Percentiles rank a stretch among this genome's conserved stretches.
phyloP scores from a whole-genome alignment of 2,888 invertebrate species.

The Sturmia bella region DNA sequence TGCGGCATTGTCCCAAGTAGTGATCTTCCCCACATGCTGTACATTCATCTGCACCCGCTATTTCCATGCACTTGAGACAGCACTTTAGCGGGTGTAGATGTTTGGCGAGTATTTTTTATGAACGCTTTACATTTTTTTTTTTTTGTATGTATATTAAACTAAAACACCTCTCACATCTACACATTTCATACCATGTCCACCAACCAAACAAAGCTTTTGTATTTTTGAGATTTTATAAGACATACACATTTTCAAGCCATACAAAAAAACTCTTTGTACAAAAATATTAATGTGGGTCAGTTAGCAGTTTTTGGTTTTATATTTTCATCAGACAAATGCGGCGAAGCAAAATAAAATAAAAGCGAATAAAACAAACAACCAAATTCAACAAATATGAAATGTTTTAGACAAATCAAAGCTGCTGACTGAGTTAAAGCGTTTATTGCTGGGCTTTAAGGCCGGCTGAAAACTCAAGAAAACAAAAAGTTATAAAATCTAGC shows the following conservation, averaged over 20 bases:
- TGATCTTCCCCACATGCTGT: too few species aligned
- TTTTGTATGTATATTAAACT: too few species aligned
- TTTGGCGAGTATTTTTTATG: too few species aligned
- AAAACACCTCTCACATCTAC: too few species aligned
- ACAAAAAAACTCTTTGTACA: slow-evolving; percentile 1
- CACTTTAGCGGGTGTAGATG: too few species aligned
- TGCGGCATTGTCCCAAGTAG: too few species aligned
- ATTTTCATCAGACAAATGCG: neutral
- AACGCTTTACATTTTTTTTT: too few species aligned
- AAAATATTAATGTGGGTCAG: slow-evolving; percentile 66
- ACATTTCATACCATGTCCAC: neutral
- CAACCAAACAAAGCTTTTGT: neutral
- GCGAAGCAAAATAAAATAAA: slow-evolving; percentile 15
- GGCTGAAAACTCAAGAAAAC: slow-evolving; percentile 4
- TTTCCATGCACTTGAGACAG: too few species aligned
- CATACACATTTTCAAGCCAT: slow-evolving; percentile 18
- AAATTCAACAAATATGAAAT: slow-evolving; percentile 10
- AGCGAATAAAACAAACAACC: slow-evolving; percentile 1
- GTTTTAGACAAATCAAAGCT: slow-evolving; percentile 42
- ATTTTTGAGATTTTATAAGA: slow-evolving; percentile 7
- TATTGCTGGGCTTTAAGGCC: slow-evolving; percentile 33
- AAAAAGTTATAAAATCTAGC: slow-evolving; percentile 18
- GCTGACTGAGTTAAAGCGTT: slow-evolving; percentile 27
- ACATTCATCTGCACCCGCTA: too few species aligned
- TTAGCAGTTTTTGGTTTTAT: slow-evolving; percentile 44